Evolutionary conservation across 2,888 invertebrate genomes (phyloP).

Genomic region (Theretra japonica): DNA sequence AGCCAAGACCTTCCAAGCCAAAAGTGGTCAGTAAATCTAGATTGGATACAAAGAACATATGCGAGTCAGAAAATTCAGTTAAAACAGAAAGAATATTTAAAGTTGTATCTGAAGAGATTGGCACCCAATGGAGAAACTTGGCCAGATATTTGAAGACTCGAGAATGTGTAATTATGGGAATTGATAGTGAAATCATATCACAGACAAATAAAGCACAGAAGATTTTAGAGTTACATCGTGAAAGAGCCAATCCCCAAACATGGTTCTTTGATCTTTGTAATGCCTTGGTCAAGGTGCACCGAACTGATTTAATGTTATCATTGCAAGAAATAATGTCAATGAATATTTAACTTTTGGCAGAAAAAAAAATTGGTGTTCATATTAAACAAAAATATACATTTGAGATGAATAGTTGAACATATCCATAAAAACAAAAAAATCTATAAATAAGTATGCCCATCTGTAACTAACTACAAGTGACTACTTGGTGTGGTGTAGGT

Average conservation of each 20-base stretch:
- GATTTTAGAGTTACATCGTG: constrained; percentile 59
- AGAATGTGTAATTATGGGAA: constrained; percentile 69
- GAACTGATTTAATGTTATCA: constrained; percentile 66
- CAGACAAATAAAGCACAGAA: constrained; percentile 57
- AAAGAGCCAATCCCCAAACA: constrained; percentile 62
- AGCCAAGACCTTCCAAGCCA: neutral
- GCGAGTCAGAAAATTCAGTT: constrained; percentile 33
- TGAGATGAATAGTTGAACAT: too few relatives aligned
- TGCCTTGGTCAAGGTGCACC: constrained; percentile 66
- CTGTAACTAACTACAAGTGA: too few relatives aligned
- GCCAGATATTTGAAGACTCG: constrained; percentile 68
- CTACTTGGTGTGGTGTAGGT: too few relatives aligned
- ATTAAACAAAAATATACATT: neutral
- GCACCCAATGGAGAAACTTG: constrained; percentile 69
- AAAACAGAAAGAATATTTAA: constrained; percentile 64
- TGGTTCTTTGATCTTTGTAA: constrained; percentile 73
- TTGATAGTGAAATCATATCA: constrained; percentile 56
- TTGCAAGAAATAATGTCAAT: constrained; percentile 70
- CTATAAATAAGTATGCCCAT: neutral
- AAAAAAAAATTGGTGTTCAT: neutral
- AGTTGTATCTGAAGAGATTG: constrained; percentile 67
- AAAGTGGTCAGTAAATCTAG: neutral
- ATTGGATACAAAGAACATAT: neutral
- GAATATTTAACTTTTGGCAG: constrained; percentile 56
- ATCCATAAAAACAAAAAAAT: too few relatives aligned